A percentile compares a stretch with the other conserved stretches of the same genome.
phyloP scores from a whole-genome alignment of 2,888 invertebrate species.

The Cephus pygmeus region DNA sequence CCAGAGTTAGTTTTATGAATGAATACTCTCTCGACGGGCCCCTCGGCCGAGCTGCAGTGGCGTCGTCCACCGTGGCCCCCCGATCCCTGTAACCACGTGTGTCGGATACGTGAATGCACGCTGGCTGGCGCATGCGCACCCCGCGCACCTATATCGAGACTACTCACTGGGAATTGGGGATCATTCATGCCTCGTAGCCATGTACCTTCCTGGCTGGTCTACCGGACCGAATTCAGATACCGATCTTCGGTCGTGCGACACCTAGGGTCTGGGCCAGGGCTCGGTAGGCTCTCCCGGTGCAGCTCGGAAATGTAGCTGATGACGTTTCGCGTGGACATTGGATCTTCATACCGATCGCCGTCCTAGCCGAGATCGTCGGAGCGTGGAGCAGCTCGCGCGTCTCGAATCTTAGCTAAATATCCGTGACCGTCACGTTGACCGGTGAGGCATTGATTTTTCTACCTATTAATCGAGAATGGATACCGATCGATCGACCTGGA shows the following conservation, averaged over 20 bases:
- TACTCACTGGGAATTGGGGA: neutral
- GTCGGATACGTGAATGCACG: constrained; percentile 12
- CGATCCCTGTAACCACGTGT: neutral
- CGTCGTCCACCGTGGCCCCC: constrained; percentile 6
- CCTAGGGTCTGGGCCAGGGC: neutral
- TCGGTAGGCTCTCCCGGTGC: neutral
- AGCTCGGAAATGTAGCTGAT: neutral
- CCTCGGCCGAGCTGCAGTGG: constrained; percentile 27
- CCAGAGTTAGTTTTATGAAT: constrained; percentile 67
- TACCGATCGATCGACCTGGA: neutral
- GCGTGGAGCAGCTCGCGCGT: constrained; percentile 11
- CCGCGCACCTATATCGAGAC: neutral
- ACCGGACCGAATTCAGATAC: neutral
- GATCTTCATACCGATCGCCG: neutral
- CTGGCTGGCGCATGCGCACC: constrained; percentile 18
- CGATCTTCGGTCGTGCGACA: neutral
- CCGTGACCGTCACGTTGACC: constrained; percentile 9
- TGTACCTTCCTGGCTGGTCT: neutral
- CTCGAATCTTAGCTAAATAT: constrained; percentile 8
- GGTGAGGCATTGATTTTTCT: neutral
- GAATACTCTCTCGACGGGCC: constrained; percentile 66
- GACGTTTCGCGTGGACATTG: no score
- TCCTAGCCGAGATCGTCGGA: neutral
- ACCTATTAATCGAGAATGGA: neutral
- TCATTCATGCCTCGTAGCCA: neutral